Percentiles rank a stretch among this genome's conserved stretches.
These are phyloP conservation scores for Hydrocynus forskahlii DNA, from an alignment of 2,797 vertebrate species.

Conservation along the genomic window DNA sequence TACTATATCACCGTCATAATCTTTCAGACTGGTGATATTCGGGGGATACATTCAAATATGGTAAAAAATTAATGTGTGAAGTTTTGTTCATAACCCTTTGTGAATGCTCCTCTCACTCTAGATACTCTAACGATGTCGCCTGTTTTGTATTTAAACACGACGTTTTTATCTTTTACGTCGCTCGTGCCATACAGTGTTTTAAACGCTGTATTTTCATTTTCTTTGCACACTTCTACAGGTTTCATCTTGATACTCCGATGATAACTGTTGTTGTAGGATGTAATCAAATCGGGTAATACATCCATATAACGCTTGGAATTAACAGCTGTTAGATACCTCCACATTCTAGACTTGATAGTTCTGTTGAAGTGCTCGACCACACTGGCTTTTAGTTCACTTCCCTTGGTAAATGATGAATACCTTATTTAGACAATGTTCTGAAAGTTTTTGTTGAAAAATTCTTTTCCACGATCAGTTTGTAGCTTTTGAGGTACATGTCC, in stretches of 20 bases:
- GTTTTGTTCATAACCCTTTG: too few species aligned
- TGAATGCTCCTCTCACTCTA: too few species aligned
- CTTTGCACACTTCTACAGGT: neutral
- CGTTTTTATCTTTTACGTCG: too few species aligned
- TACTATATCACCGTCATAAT: too few species aligned
- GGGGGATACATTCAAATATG: too few species aligned
- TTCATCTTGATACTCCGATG: slow-evolving; percentile 19
- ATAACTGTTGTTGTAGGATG: too few species aligned
- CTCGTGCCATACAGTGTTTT: too few species aligned
- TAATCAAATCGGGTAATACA: neutral
- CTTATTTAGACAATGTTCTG: neutral
- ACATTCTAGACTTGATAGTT: neutral
- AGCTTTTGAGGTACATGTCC: neutral
- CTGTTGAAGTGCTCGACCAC: too few species aligned
- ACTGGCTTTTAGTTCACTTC: slow-evolving; percentile 1
- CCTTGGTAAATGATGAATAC: slow-evolving; percentile 6
- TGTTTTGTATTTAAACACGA: slow-evolving; percentile 18
- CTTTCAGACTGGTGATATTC: too few species aligned
- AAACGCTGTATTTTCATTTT: too few species aligned
- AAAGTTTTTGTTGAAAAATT: too few species aligned
- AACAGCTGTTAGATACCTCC: slow-evolving; percentile 17
- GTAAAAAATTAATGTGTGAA: too few species aligned
- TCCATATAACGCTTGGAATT: slow-evolving; percentile 18
- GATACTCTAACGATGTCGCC: slow-evolving; percentile 19
- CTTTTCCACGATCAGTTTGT: slow-evolving; percentile 1